Base-by-base conservation (phyloP, 2,888 invertebrate species). In the Cosmia trapezina region DNA sequence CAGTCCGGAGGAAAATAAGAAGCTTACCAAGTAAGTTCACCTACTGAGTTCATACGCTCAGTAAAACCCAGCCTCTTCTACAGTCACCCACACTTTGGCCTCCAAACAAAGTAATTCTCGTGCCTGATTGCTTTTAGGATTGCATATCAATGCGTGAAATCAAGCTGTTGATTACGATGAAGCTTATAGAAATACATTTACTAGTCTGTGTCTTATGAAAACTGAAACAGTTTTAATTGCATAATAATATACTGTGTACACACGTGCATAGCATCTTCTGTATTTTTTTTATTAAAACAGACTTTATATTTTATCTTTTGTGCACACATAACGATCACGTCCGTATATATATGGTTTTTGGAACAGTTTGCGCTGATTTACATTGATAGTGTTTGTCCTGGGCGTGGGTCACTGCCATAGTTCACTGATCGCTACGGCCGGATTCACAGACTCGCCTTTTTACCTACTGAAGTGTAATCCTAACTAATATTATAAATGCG, bases 1-100 rank as follows among this genome's bases (percentile, higher is more conserved):
- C 28, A 92, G 91, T 54, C 92, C 93, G 2, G 94, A 95, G 75
- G 96, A 96, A 11, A 97, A 96, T 82, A 91, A 89, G 33, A 93
- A 91, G 67, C 92, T 93, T 22, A 96, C 96, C 37, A 90, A 87
- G 97, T 96, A 91, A 91, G 92, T 85, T 12, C 9, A 43, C 7
- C 37, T 47, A 33, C 17, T 49, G n/a, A 47, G 47, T 22, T 6
- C 22, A 47, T 37, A 45, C 11, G 7, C 4, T 67, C 17, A n/a
- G 17, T 60, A 45, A 43, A 4, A n/a, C 17, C 9, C 3, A 28
- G 22, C 19, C 45, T 59, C n/a, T 22, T 47, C 3, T 65, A 43
- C 14, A 9, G 8, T 60, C 28, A 9, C 28, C 1, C 14, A 68
- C 4, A 22, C 12, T 28, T 51, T 51, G 49, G 12, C 41, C 19